phyloP scores from a whole-genome alignment of 2,797 vertebrate genomes.

The Chiroxiphia lanceolata region DNA sequence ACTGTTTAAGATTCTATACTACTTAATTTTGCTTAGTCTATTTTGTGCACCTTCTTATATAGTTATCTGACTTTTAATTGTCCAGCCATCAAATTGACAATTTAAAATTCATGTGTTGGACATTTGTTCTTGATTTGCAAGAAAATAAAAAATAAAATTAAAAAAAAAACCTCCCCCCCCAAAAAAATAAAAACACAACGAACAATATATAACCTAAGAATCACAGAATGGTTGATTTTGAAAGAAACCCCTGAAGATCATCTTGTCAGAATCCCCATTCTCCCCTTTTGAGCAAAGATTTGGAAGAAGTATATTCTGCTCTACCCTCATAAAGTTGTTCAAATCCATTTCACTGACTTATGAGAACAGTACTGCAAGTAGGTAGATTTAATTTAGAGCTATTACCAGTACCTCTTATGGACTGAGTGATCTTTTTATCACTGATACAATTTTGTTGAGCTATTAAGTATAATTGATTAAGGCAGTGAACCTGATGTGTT shows the following conservation, averaged over 20 bases:
- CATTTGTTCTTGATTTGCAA: neutral
- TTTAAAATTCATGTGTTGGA: neutral
- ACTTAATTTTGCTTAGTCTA: neutral
- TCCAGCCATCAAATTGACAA: neutral
- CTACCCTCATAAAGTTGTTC: neutral
- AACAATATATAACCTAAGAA: neutral
- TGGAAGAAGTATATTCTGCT: neutral
- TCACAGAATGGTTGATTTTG: neutral
- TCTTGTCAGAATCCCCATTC: neutral
- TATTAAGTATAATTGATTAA: neutral
- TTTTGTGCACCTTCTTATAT: neutral
- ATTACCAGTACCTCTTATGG: neutral
- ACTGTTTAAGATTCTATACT: neutral
- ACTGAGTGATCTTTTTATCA: neutral
- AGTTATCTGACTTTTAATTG: neutral
- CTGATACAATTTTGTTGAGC: neutral
- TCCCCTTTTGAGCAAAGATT: neutral
- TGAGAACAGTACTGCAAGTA: neutral
- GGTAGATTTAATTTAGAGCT: neutral
- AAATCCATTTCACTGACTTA: neutral
- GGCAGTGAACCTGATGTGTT: neutral
- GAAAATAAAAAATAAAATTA: neutral
- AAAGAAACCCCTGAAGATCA: neutral
- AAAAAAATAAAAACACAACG: neutral
- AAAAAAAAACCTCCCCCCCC: accelerated